Base-by-base conservation (phyloP, 1,140 invertebrate species). In the Eulimnadia texana region DNA sequence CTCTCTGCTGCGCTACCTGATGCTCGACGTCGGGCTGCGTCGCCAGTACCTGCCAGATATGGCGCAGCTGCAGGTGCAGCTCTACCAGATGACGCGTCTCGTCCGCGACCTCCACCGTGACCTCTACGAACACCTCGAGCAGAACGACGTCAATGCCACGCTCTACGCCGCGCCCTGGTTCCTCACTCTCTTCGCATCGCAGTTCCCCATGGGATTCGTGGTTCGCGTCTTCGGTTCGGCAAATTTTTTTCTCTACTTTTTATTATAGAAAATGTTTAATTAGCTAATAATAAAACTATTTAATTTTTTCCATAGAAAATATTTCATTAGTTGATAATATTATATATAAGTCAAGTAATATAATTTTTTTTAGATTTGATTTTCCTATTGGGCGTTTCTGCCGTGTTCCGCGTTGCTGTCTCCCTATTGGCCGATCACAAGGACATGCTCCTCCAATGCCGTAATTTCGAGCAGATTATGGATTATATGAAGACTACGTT, bases 101-200 rank as follows among this genome's bases (percentile, higher is more conserved):
- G 74, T 98, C 0, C 88, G 92, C 65, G 93, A 98, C 72, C 82
- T 86, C 64, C 78, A 93, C 66, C 60, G 64, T 3, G 60, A 68
- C 3, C 76, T 98, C 49, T 91, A 96, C 71, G 80, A 83, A 24
- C 92, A 94, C 74, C 83, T 97, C 66, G 91, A 96, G 67, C 77
- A 80, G 50, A 81, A 91, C 68, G 92, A 96, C 72, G 88, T 98
- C 3, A 84, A 86, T 0, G 92, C 93, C 0, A 93, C 91, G 0
- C 74, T 97, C 11, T 98, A 96, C 72, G 92, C 93, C 1, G 91
- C 93, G 0, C 92, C 93, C 0, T 98, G 93, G 93, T 85, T 97
- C 66, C 78, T 97, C 0, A 98, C 93, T 0, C 75, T 97, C 11
- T 98, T 96, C 76, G 91, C 93, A 16, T 95, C 93, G 20, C 92